These are phyloP conservation scores for Drosophila ironensis DNA, from an alignment of 1,140 invertebrate genomes.

Conservation along the genomic window DNA sequence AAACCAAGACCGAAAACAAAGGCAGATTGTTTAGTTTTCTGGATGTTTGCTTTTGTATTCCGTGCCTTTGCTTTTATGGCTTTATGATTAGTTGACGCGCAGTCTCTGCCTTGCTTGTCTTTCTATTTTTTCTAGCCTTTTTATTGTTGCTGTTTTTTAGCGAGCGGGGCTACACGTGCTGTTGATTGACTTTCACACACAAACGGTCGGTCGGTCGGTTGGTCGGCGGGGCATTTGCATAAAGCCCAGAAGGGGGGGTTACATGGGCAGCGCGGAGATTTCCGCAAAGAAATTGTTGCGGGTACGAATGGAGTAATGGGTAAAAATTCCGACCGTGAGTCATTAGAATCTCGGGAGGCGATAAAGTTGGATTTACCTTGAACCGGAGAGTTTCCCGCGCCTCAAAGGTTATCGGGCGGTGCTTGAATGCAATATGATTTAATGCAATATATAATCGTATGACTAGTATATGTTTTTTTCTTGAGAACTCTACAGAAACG, in stretches of 20 bases:
- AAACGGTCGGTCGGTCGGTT: too few species aligned
- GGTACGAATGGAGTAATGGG: background rate
- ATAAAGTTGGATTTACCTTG: background rate
- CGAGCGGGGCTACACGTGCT: constrained; percentile 69
- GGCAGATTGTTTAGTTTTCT: constrained; percentile 36
- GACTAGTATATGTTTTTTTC: too few species aligned
- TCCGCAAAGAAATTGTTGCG: constrained; percentile 1
- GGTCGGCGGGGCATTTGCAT: constrained; percentile 34
- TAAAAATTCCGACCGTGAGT: background rate
- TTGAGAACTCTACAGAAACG: too few species aligned
- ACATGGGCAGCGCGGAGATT: constrained; percentile 1
- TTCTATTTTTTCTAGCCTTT: constrained; percentile 16
- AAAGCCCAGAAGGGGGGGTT: background rate
- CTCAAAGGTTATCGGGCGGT: constrained; percentile 4
- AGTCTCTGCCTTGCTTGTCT: constrained; percentile 20
- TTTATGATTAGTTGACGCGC: constrained; percentile 51
- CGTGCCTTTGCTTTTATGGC: constrained; percentile 29
- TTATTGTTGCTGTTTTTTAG: constrained; percentile 10
- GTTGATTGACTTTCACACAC: constrained; percentile 78
- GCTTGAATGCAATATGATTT: too few species aligned
- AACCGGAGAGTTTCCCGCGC: background rate
- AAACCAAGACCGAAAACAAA: constrained; percentile 27
- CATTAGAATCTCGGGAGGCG: background rate
- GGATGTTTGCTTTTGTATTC: constrained; percentile 31
- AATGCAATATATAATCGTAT: too few species aligned